These are phyloP conservation scores for Cyrtonyx montezumae DNA, from an alignment of 2,113 vertebrate genomes.

Conservation along the genomic window DNA sequence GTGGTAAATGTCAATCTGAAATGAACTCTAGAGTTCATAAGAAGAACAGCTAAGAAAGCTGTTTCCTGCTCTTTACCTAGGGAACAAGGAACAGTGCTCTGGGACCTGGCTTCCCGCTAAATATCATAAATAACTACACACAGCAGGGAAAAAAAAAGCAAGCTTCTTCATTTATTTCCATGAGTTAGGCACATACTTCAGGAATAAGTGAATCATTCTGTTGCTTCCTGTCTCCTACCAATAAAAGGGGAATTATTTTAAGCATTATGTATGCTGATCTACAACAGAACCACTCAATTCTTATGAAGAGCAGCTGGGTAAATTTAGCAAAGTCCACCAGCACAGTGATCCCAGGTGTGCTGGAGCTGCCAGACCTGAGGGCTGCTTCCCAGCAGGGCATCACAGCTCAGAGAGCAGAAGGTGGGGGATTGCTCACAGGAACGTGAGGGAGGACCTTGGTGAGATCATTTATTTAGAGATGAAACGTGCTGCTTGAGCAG, in stretches of 20 bases:
- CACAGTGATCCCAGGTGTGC: background rate
- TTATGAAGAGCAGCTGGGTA: background rate
- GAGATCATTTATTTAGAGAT: background rate
- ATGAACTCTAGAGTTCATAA: background rate
- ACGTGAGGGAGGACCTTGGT: fast-evolving
- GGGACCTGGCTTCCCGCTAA: slow-evolving; percentile 12
- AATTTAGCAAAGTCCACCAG: background rate
- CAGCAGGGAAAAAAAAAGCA: background rate
- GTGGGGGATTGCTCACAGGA: background rate
- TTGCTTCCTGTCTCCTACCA: slow-evolving; percentile 43
- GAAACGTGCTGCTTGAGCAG: fast-evolving
- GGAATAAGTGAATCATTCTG: slow-evolving; percentile 33
- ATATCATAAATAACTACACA: slow-evolving; percentile 23
- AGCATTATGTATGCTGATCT: background rate
- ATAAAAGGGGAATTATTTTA: slow-evolving; percentile 14
- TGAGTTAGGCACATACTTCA: slow-evolving; percentile 43
- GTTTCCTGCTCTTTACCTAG: slow-evolving; percentile 35
- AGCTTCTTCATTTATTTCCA: slow-evolving; percentile 15
- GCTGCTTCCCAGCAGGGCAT: background rate
- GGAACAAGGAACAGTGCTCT: background rate
- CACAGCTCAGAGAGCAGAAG: background rate
- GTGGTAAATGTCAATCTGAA: background rate
- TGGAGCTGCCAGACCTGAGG: background rate
- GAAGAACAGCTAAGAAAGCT: slow-evolving; percentile 27
- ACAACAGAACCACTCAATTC: background rate